Evolutionary conservation across 2,797 vertebrate species (phyloP), one percentile per base, ranked within the genome.

Genomic region (Lepilemur septentrionalis): DNA sequence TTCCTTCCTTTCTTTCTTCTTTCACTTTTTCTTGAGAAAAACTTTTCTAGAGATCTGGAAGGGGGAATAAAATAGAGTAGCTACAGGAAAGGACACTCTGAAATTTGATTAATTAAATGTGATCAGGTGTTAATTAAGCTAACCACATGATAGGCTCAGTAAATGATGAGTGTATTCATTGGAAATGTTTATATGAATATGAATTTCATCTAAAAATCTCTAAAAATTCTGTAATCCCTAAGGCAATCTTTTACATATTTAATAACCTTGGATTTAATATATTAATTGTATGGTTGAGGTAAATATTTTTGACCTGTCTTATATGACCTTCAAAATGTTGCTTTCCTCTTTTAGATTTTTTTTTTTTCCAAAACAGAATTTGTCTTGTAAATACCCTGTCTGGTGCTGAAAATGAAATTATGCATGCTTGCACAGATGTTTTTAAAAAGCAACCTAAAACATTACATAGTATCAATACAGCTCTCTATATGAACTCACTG

Each of bases 51-150:
- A 72, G 9, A 72, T 43, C 55, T 63, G 10, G 23, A 85, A 57
- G 43, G n/a, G 3, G 70, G 2, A 59, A 70, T 15, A 35, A 84
- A 90, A 57, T 23, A 7, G 23, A 70, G 61, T 41, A 70, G 41
- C 52, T 78, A 46, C 23, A 72, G 55, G 38, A 35, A 12, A 70
- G 22, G 18, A 7, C 35, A 61, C 10, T 69, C 67, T 57, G 38
- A 83, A 89, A 83, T 41, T 50, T 89, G 70, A 78, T 70, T 70
- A 52, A 50, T 69, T n/a, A 63, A 81, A 7, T 48, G 8, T 85
- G 28, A 85, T 90, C 63, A 88, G 43, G 18, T 59, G 59, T 52
- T 81, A 81, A 72, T 78, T 76, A 89, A 48, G 5, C 15, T 59
- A 94, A 70, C 75, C 8, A 65, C 65, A 79, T 13, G 38, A 52